Conservation (phyloP, 2,797 vertebrate species). For the Danio choprae region DNA sequence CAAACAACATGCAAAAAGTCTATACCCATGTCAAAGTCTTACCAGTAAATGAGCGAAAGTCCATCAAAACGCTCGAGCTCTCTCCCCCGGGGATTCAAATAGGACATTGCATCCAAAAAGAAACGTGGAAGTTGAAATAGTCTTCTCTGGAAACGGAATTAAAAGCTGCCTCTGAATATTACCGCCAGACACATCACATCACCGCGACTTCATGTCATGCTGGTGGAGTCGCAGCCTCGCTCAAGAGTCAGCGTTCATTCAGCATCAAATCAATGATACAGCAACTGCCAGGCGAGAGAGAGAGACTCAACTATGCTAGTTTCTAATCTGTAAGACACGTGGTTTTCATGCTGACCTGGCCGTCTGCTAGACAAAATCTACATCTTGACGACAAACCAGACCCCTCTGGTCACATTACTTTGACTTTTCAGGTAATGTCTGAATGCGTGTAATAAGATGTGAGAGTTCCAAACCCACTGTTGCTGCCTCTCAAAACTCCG, state of each 20-base stretch:
- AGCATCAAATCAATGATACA: constrained; percentile 64
- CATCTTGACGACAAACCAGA: constrained; percentile 27
- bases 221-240: constrained; percentile 30
- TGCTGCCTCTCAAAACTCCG: background rate
- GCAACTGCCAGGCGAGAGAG: constrained; percentile 45
- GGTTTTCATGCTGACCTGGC: constrained; percentile 64
- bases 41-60: constrained; percentile 91
- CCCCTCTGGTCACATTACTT: constrained; percentile 37
- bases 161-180: constrained; percentile 35
- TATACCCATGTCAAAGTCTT: constrained; percentile 53
- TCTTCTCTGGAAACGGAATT: constrained; percentile 27
- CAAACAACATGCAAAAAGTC: background rate
- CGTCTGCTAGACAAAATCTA: constrained; percentile 56
- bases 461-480: background rate
- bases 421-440: constrained; percentile 35
- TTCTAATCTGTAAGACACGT: constrained; percentile 66
- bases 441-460: background rate
- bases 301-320: constrained; percentile 42
- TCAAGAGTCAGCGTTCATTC: constrained; percentile 69
- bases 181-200: constrained; percentile 58
- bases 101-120: constrained; percentile 76
- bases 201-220: constrained; percentile 43
- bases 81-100: constrained; percentile 79
- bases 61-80: constrained; percentile 85
- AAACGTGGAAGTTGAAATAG: constrained; percentile 32